Base-by-base conservation (phyloP, 2,888 invertebrate genomes). In the Bombylius major region DNA sequence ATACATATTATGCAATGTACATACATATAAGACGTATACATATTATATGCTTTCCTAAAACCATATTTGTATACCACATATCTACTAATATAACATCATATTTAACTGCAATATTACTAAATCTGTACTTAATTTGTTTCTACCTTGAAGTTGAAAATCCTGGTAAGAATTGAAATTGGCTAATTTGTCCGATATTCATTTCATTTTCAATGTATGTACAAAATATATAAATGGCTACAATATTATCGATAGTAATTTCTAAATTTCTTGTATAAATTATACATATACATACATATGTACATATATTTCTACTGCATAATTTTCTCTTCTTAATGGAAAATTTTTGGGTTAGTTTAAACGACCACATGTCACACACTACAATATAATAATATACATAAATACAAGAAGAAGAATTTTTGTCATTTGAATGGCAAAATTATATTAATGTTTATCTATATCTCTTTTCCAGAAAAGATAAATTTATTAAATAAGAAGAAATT, bases 141-240 rank as follows among this genome's bases (percentile, higher is more conserved):
- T 50, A 46, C 34, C 46, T 50, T 42, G 11, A 51, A 55, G 39
- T 47, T 46, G 44, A 47, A 50, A 51, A 50, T 50, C 51, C 8
- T 55, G 51, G 51, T 44, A 55, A 39, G 59, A 59, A 59, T 59
- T 56, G 59, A 59, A 59, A 59, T 59, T 56, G 56, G 55, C 59
- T 59, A 55, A 59, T 59, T 59, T 55, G 51, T 55, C 55, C 47
- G 42, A 39, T 51, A 51, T 47, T 51, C 36, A 44, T 36, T 36
- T 4, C 34, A 36, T 1, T 7, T 7, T 36, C 8, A 36, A 8
- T 36, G 4, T 36, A 36, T 7, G 34, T 5, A 34, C 7, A 36
- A 36, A 42, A 8, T 42, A 36, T 36, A 5, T 36, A 7, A 7
- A 36, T 36, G 34, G 3, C 8, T 36, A 36, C 34, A 5, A 3